Percentiles rank a stretch among this genome's conserved stretches.
These are phyloP conservation scores for Nannoperca obscura DNA, from an alignment of 2,797 vertebrate species.

Conservation along the genomic window DNA sequence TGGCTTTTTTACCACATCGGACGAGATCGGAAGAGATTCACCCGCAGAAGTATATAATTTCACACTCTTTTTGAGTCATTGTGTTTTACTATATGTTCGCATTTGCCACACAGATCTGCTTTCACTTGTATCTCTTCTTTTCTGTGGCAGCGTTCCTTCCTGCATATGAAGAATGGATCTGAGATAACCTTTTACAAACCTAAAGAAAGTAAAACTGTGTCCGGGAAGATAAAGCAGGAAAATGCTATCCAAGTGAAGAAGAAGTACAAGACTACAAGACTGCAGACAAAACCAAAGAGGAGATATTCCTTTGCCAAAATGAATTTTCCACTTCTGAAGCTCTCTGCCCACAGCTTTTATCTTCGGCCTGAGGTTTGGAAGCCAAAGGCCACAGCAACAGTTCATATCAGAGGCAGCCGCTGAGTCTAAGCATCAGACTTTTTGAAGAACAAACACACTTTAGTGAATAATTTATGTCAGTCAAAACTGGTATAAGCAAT, in stretches of 20 bases:
- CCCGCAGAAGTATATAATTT: constrained; percentile 33
- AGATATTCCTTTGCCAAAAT: constrained; percentile 29
- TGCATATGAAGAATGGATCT: constrained; percentile 15
- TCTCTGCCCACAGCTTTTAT: constrained; percentile 20
- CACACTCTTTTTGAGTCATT: background rate
- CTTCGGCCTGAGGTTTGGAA: constrained; percentile 25
- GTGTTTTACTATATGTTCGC: constrained; percentile 13
- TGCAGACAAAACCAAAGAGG: constrained; percentile 14
- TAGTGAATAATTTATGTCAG: constrained; percentile 43
- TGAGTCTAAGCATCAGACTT: constrained; percentile 7
- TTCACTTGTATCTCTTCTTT: constrained; percentile 30
- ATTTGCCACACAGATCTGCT: constrained; percentile 21
- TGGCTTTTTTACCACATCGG: constrained; percentile 37
- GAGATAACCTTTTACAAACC: constrained; percentile 54
- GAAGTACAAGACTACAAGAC: constrained; percentile 28
- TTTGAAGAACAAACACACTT: constrained; percentile 28
- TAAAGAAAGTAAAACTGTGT: constrained; percentile 23
- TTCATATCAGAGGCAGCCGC: constrained; percentile 19
- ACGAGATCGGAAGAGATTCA: constrained; percentile 15
- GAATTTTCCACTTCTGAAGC: constrained; percentile 28
- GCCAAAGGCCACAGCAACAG: constrained; percentile 9
- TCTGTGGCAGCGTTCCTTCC: background rate
- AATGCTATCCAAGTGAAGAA: constrained; percentile 14
- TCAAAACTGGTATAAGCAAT: background rate
- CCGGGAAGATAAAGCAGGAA: constrained; percentile 5